These are phyloP conservation scores for Agrypnia vestita DNA, from an alignment of 1,140 invertebrate genomes.

Conservation along the genomic window DNA sequence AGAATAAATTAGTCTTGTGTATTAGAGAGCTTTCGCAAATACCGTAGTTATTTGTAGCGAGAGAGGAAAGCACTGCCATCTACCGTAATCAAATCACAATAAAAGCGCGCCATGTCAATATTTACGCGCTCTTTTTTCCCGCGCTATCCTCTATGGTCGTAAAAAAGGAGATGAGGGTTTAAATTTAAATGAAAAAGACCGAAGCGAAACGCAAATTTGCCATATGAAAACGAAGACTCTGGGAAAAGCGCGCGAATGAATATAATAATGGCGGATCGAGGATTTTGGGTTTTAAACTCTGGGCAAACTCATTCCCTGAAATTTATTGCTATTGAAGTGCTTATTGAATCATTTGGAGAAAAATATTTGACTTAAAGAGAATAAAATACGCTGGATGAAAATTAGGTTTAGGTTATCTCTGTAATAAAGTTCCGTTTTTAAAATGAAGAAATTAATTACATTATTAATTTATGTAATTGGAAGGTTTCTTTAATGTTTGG, in stretches of 20 bases:
- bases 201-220: constrained; percentile 61
- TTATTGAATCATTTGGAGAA: constrained; percentile 61
- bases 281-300: constrained; percentile 60
- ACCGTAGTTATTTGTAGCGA: constrained; percentile 47
- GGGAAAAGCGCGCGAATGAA: constrained; percentile 56
- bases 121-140: constrained; percentile 61
- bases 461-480: no score
- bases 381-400: constrained; percentile 6
- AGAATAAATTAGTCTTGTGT: constrained; percentile 46
- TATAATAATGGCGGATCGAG: constrained; percentile 60
- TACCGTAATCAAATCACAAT: constrained; percentile 61
- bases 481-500: no score
- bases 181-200: constrained; percentile 62
- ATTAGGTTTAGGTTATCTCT: constrained; percentile 5
- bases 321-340: constrained; percentile 60
- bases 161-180: constrained; percentile 61
- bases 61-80: constrained; percentile 52
- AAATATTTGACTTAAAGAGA: constrained; percentile 37
- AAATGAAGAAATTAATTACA: no score
- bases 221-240: constrained; percentile 59
- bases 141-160: constrained; percentile 57
- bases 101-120: constrained; percentile 62
- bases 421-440: no score
- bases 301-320: constrained; percentile 56
- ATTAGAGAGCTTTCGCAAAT: constrained; percentile 49